Evolutionary conservation across 2,797 vertebrate genomes (phyloP), one percentile per base, ranked within the genome.

Genomic region (Sparus aurata): DNA sequence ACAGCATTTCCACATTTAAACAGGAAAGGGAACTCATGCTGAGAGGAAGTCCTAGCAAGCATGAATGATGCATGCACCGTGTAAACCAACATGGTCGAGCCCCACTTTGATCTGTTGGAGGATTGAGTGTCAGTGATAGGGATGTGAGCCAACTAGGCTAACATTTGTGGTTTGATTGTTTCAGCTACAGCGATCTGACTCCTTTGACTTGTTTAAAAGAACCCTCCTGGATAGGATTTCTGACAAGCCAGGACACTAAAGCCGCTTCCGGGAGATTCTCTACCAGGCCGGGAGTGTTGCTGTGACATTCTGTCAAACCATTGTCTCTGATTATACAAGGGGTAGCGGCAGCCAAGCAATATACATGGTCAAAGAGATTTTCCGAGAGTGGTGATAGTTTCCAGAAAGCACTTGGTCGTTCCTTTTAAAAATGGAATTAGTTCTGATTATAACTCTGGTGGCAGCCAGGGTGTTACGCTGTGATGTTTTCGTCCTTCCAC

Each of bases 111-210:
- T 89, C 63, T 70, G 58, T 38, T 4, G 22, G 52, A 50, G 74
- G 80, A 84, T 68, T 76, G 72, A 73, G 62, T 88, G 84, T 85
- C 89, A 73, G 54, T 27, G 41, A 85, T 63, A 41, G 61, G 60
- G 77, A 72, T 43, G 54, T 41, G 68, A 87, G 84, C 85, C 88
- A 87, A 90, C 76, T 74, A 58, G 77, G 75, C 61, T 75, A 85
- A 69, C 76, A 78, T 83, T 84, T 87, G 82, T 84, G 60, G 81
- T 87, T 87, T 89, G 81, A 90, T 92, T 91, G 77, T 90, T 86
- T 83, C 84, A 84, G 75, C 60, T 16, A 27, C 38, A 43, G 86
- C 71, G 84, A 92, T 87, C 76, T 64, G 88, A 93, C 83, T 89
- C 86, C 88, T 83, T 66, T 5, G 59, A 69, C 66, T 90, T 58